These are phyloP conservation scores for Bombus vancouverensis DNA, from an alignment of 1,140 invertebrate species.

Conservation along the genomic window DNA sequence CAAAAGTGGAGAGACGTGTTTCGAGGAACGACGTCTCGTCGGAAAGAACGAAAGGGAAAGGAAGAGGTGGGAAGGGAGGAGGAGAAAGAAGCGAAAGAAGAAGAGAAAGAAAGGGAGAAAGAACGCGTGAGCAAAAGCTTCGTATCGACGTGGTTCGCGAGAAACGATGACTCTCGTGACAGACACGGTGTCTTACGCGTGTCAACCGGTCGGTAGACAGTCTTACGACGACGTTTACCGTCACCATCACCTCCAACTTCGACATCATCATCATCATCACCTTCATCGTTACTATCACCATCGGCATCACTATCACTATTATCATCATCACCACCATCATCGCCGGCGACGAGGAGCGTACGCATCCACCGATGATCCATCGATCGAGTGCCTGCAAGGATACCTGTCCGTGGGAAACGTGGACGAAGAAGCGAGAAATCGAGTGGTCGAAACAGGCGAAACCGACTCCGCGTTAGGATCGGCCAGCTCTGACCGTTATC, in stretches of 20 bases:
- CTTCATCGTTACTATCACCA: slow-evolving; percentile 62
- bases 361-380: slow-evolving; percentile 56
- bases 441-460: slow-evolving; percentile 57
- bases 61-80: background rate
- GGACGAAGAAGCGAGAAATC: slow-evolving; percentile 66
- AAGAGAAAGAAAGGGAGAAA: no score
- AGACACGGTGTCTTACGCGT: slow-evolving; percentile 76
- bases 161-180: slow-evolving; percentile 82
- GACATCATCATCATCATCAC: slow-evolving; percentile 35
- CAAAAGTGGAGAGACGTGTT: background rate
- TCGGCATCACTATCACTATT: slow-evolving; percentile 53
- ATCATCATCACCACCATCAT: slow-evolving; percentile 39
- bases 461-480: slow-evolving; percentile 62
- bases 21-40: background rate
- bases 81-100: no score
- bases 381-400: slow-evolving; percentile 69
- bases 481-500: slow-evolving; percentile 68
- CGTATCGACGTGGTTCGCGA: background rate
- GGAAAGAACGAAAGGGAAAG: no score
- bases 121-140: background rate
- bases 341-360: slow-evolving; percentile 69
- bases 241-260: slow-evolving; percentile 68
- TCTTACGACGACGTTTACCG: slow-evolving; percentile 76
- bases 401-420: slow-evolving; percentile 68
- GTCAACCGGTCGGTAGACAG: slow-evolving; percentile 73